Base-by-base conservation (phyloP, 2,113 vertebrate genomes). In the Merops nubicus region DNA sequence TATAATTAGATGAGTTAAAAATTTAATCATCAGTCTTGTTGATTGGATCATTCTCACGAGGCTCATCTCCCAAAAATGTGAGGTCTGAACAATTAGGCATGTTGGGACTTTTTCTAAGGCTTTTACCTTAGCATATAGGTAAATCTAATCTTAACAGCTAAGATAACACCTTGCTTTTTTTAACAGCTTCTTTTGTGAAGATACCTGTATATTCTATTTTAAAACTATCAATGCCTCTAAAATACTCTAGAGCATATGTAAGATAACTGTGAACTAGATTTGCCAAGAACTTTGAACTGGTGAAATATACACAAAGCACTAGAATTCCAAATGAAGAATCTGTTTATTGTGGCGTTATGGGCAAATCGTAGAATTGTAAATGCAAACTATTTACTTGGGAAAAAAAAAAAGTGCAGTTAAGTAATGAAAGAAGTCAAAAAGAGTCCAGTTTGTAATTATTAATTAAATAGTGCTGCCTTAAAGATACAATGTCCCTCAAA, bases 101-200 rank as follows among this genome's bases (percentile, higher is more conserved):
- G 15, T 78, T 84, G 17, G 29, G 17, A 70, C 12, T 75, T 73
- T 67, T 63, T 51, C 10, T 43, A 64, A 64, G 47, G 19, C 18
- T 85, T 81, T 81, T 67, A 34, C 34, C 29, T 78, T 43, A 68
- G 60, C 8, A 67, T 48, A 31, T 8, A 57, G 25, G 17, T n/a
- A 81, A 63, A 89, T 31, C 19, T 63, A 63, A 18, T 76, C 43
- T 69, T 67, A 80, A 78, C 1, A 64, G 10, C 8, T 47, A 5
- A n/a, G n/a, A n/a, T n/a, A n/a, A n/a, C n/a, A n/a, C n/a, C n/a
- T n/a, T n/a, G n/a, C n/a, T n/a, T n/a, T n/a, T n/a, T n/a, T n/a
- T n/a, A n/a, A n/a, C n/a, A n/a, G n/a, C n/a, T n/a, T n/a, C n/a
- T 98, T 98, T 98, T 98, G 97, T 98, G 98, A 97, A 98, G 96